Percentiles rank a stretch among this genome's conserved stretches.
Evolutionary conservation across 2,888 invertebrate species (phyloP).

Genomic region (Pseudolycoriella hygida): DNA sequence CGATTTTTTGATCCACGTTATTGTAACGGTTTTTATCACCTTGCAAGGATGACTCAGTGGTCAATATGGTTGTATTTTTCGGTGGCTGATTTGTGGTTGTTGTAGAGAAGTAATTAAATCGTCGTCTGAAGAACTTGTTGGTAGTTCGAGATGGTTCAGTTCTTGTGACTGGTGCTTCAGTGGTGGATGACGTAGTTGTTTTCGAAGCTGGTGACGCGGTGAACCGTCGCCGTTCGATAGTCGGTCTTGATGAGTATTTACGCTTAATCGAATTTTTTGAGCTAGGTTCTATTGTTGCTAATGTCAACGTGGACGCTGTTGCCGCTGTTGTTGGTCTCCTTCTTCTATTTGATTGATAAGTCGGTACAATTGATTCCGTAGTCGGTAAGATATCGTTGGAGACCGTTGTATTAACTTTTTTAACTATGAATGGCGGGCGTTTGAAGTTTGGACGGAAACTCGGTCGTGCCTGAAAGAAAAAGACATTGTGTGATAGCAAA

Average conservation of each 20-base stretch:
- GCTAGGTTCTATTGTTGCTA: conserved; percentile 11
- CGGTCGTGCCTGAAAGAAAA: conserved; percentile 8
- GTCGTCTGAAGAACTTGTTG: conserved; percentile 29
- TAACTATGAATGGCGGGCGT: conserved; percentile 18
- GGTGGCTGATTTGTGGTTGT: background rate
- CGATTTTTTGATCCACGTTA: conserved; percentile 22
- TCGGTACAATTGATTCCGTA: conserved; percentile 17
- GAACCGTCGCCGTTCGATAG: conserved; percentile 9
- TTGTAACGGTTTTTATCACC: background rate
- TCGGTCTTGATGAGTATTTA: conserved; percentile 16
- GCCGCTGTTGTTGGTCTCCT: conserved; percentile 11
- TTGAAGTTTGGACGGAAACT: conserved; percentile 14
- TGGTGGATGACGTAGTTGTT: background rate
- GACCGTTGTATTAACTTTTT: conserved; percentile 7
- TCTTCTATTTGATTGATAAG: conserved; percentile 18
- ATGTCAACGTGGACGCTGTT: conserved; percentile 10
- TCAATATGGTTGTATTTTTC: too few species aligned
- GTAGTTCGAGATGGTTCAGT: conserved; percentile 9
- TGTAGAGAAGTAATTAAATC: conserved; percentile 19
- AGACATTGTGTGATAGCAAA: too few species aligned
- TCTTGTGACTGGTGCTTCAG: conserved; percentile 3
- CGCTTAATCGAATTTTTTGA: conserved; percentile 23
- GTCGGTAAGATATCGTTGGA: conserved; percentile 12
- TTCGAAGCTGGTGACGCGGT: too few species aligned
- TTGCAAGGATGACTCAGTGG: background rate